Evolutionary conservation across 2,113 vertebrate genomes (phyloP).

Genomic region (Thryonomys swinderianus): DNA sequence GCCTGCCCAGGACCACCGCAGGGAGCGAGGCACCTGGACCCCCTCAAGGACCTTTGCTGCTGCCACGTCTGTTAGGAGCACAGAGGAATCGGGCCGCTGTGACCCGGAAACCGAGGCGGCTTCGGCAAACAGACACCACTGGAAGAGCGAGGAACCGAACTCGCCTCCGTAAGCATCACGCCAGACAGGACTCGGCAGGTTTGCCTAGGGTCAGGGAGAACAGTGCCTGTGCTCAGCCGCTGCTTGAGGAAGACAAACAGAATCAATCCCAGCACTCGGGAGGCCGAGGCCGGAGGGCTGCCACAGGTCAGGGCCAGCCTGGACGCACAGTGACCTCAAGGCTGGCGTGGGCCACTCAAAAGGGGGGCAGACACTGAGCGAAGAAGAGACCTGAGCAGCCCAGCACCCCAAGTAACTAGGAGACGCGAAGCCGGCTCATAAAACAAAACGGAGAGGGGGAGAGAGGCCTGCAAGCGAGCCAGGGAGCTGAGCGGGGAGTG

Average conservation of each 20-base stretch:
- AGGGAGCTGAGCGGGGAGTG: background rate
- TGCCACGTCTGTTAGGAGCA: background rate
- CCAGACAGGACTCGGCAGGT: constrained; percentile 6
- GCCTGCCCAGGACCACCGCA: background rate
- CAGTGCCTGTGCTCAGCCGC: background rate
- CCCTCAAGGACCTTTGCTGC: background rate
- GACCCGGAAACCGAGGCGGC: background rate
- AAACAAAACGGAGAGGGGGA: background rate
- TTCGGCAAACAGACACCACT: background rate
- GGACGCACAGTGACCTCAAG: background rate
- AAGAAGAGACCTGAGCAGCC: constrained; percentile 27
- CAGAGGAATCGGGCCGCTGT: background rate
- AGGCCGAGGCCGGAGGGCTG: background rate
- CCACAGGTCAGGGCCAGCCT: background rate
- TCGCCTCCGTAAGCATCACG: background rate
- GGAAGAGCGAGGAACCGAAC: background rate
- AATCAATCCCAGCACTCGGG: background rate
- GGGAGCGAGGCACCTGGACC: background rate
- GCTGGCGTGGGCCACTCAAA: background rate
- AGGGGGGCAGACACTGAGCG: background rate
- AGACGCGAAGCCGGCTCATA: background rate
- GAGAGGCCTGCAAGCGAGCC: background rate
- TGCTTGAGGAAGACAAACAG: background rate
- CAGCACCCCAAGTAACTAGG: background rate
- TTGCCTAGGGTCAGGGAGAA: background rate